A percentile compares a stretch with the other conserved stretches of the same genome.
Conservation (phyloP, 2,797 vertebrate species). For the Siniperca undulata region DNA sequence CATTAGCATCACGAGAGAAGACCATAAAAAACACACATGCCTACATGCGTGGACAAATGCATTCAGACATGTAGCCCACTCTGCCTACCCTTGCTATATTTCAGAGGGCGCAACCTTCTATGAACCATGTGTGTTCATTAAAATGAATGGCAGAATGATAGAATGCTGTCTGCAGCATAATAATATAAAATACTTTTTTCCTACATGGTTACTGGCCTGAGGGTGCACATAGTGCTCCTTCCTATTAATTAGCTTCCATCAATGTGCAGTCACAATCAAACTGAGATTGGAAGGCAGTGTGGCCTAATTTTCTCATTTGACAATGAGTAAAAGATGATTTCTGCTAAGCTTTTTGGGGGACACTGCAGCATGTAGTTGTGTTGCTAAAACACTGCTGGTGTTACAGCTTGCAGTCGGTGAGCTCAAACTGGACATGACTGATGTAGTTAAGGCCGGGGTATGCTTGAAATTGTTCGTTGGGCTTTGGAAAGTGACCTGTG, state of each 20-base stretch:
- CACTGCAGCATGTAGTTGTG: neutral
- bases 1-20: constrained; percentile 52
- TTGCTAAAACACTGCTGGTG: neutral
- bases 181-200: constrained; percentile 6
- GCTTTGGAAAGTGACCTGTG: too few relatives aligned
- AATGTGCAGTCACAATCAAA: constrained; percentile 27
- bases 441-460: neutral
- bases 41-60: constrained; percentile 45
- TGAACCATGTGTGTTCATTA: constrained; percentile 9
- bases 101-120: constrained; percentile 31
- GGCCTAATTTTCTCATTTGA: constrained; percentile 42
- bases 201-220: constrained; percentile 13
- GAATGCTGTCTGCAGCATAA: constrained; percentile 23
- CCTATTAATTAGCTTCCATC: constrained; percentile 45
- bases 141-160: constrained; percentile 36
- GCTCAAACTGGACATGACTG: neutral
- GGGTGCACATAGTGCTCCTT: constrained; percentile 23
- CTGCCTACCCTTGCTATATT: constrained; percentile 27
- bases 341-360: constrained; percentile 22
- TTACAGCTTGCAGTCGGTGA: neutral
- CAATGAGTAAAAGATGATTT: constrained; percentile 14
- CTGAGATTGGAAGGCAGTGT: constrained; percentile 8
- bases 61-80: constrained; percentile 40
- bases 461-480: neutral
- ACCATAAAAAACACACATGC: constrained; percentile 8